These are phyloP conservation scores for Plagodis pulveraria DNA, from an alignment of 2,888 invertebrate species.

Conservation along the genomic window DNA sequence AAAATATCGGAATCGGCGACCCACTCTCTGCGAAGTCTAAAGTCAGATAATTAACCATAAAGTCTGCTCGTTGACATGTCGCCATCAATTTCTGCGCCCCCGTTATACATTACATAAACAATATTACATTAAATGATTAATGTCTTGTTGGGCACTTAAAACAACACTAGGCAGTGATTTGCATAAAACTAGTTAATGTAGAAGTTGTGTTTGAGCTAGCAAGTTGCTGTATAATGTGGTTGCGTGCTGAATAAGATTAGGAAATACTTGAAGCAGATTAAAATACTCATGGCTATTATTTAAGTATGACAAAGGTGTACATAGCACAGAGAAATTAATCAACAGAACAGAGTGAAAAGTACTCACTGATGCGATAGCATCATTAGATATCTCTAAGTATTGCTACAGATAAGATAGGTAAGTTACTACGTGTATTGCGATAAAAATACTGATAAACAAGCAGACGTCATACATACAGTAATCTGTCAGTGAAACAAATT, in stretches of 20 bases:
- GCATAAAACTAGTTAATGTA: constrained; percentile 79
- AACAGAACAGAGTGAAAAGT: background rate
- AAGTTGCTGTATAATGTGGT: constrained; percentile 22
- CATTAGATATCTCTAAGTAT: too few species aligned
- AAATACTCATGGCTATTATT: background rate
- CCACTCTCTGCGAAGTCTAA: constrained; percentile 38
- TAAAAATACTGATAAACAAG: background rate
- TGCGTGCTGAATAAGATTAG: constrained; percentile 22
- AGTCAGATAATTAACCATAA: constrained; percentile 72
- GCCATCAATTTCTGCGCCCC: constrained; percentile 74
- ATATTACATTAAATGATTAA: constrained; percentile 80
- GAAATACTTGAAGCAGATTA: constrained; percentile 1
- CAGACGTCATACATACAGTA: constrained; percentile 11
- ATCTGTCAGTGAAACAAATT: constrained; percentile 13
- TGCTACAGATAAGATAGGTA: too few species aligned
- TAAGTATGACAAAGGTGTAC: background rate
- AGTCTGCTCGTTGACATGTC: constrained; percentile 71
- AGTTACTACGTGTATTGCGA: too few species aligned
- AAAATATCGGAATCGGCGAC: constrained; percentile 35
- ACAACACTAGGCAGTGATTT: constrained; percentile 73
- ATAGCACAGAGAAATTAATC: background rate
- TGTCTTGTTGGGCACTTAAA: constrained; percentile 69
- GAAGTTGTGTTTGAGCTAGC: constrained; percentile 56
- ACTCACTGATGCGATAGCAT: too few species aligned
- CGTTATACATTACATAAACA: constrained; percentile 61